Base-by-base conservation (phyloP, 2,797 vertebrate genomes). In the Gallinago nigripennis region DNA sequence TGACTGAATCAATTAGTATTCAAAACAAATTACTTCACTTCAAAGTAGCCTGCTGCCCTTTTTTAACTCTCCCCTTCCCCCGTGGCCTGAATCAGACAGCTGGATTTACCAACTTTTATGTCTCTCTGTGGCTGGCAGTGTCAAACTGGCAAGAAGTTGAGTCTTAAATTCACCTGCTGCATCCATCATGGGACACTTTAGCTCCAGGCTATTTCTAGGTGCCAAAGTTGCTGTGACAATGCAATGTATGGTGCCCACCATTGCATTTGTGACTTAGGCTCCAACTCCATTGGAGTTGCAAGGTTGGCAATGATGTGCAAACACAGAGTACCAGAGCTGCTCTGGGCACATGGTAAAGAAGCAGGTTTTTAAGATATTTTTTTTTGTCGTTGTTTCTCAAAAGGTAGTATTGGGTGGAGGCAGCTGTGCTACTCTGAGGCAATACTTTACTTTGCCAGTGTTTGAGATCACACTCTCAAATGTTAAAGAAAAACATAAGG, bases 231-330 rank as follows among this genome's bases (percentile, higher is more conserved):
- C 39, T 28, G 48, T 75, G 56, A 24, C 45, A 28, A 43, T 68
- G 71, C 35, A 39, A 39, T 30, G 21, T 76, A 48, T 0, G 0
- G 56, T 0, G 0, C 58, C 85, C 46, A 31, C 6, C 1, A 0
- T 60, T 20, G 6, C 19, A 56, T 21, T 46, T 65, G 33, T 28
- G 53, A 58, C 24, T 66, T 46, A 15, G 39, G 53, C 39, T 71
- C 4, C n/a, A 31, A 54, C 17, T 17, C 41, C 3, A 1, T 39
- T 41, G 37, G 69, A 88, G 35, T 18, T 66, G n/a, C 28, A 27
- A 35, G 33, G 25, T 9, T 12, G 17, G 31, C 17, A 25, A 5
- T 18, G 16, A 5, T 18, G 16, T 3, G 3, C 63, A 81, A 16
- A 17, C 3, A 27, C 37, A 39, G 43, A 76, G 39, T 20, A 43